Percentiles rank a stretch among this genome's conserved stretches.
Evolutionary conservation across 2,797 vertebrate species (phyloP).

Genomic region (Megalops cyprinoides): DNA sequence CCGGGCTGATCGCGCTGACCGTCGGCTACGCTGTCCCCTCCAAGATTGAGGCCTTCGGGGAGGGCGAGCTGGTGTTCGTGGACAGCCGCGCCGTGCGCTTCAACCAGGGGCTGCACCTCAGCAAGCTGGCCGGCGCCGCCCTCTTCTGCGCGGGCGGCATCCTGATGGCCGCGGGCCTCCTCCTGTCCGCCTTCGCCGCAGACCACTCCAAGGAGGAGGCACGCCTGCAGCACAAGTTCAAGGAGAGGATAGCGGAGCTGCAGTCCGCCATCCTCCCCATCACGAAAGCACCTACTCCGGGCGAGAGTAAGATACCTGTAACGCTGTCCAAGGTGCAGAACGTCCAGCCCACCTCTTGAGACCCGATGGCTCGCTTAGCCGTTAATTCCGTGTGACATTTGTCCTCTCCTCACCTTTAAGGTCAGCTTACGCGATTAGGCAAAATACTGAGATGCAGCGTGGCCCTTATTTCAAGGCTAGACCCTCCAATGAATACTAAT

Average conservation of each 20-base stretch:
- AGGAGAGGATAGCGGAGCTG: constrained; percentile 73
- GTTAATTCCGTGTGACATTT: background rate
- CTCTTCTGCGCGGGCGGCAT: constrained; percentile 87
- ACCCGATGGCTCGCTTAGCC: constrained; percentile 63
- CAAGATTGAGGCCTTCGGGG: constrained; percentile 90
- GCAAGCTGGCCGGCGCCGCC: constrained; percentile 81
- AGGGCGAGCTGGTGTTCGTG: constrained; percentile 88
- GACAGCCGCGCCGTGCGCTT: constrained; percentile 84
- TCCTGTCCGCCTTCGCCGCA: constrained; percentile 82
- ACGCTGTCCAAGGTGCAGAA: constrained; percentile 85
- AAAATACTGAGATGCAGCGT: background rate
- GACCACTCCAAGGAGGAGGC: constrained; percentile 80
- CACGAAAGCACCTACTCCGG: constrained; percentile 80
- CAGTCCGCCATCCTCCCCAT: constrained; percentile 75
- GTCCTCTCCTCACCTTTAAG: background rate
- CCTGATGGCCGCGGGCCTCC: constrained; percentile 75
- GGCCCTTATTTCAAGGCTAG: background rate
- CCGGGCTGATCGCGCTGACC: constrained; percentile 79
- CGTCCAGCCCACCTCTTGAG: constrained; percentile 78
- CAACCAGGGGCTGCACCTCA: constrained; percentile 83
- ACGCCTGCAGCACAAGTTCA: constrained; percentile 78
- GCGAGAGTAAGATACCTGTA: constrained; percentile 80
- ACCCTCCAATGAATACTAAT: background rate
- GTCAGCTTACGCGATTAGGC: constrained; percentile 25
- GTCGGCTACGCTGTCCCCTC: constrained; percentile 83